These are phyloP conservation scores for Varecia variegata DNA, from an alignment of 2,797 vertebrate genomes.

Conservation along the genomic window DNA sequence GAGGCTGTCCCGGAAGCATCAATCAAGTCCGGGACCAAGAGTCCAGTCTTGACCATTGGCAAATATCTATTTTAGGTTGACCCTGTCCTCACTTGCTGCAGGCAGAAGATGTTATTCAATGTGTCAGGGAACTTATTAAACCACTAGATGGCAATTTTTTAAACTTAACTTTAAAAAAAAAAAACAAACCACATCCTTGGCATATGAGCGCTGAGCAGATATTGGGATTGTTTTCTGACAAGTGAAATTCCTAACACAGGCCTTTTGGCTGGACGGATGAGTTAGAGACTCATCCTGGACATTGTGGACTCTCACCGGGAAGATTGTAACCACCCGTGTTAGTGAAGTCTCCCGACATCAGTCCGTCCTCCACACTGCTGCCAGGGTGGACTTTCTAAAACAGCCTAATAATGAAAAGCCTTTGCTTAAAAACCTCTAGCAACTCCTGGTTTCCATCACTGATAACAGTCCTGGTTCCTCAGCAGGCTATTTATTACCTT, in stretches of 20 bases:
- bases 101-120: conserved; percentile 34
- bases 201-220: background rate
- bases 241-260: background rate
- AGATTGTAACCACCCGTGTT: fast-evolving
- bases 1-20: conserved; percentile 39
- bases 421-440: background rate
- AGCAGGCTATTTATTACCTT: background rate
- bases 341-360: background rate
- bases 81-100: conserved; percentile 32
- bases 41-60: conserved; percentile 18
- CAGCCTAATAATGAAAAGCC: background rate
- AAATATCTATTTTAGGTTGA: conserved; percentile 66
- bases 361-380: background rate
- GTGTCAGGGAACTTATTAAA: conserved; percentile 45
- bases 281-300: too few species aligned
- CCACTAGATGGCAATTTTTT: conserved; percentile 1
- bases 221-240: conserved; percentile 4
- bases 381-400: background rate
- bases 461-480: background rate
- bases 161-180: conserved; percentile 34
- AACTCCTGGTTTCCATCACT: background rate
- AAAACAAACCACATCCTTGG: background rate
- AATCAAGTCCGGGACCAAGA: background rate
- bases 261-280: background rate
- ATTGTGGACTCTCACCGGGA: background rate